Base-by-base conservation (phyloP, 1,140 invertebrate species). In the Drosophila repleta region DNA sequence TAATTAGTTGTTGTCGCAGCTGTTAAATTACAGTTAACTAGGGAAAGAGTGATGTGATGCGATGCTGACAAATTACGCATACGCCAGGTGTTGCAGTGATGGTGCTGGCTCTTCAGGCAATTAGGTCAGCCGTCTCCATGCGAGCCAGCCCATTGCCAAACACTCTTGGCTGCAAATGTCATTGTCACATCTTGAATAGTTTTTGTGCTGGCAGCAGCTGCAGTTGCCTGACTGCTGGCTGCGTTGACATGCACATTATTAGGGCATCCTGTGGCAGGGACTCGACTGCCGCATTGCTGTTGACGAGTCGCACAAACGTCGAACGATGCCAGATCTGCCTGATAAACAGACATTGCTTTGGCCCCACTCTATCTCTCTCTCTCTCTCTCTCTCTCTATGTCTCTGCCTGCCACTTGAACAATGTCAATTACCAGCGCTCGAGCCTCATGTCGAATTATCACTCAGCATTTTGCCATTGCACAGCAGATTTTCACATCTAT, bases 391-490 rank as follows among this genome's bases (percentile, higher is more conserved):
- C 13, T 3, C 37, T 39, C 37, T 39, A 0, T 39, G 13, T 7
- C 13, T 8, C 53, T 17, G 6, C 41, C 29, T 66, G 11, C 57
- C 15, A 17, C 39, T 48, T 53, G 41, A 75, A 79, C 66, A 79
- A 80, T 79, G 77, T 73, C 78, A 68, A 76, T 81, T 80, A 73
- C 67, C 73, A 76, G 39, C 48, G 53, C 41, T 63, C 35, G 35
- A 75, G 72, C 58, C 77, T 79, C 62, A 71, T 68, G 53, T 79
- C 63, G 73, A 81, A 81, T 76, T 81, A 81, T 76, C 78, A 76
- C 78, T 72, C 63, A 67, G 49, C 63, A 73, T 67, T 35, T 39
- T 73, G 56, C 43, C 56, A 49, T 18, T 62, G 52, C 65, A 15
- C 39, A 56, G 57, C 70, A 71, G 52, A 65, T 71, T 66, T 67